phyloP scores from a whole-genome alignment of 2,888 invertebrate species.

The Ophioninae sp. region DNA sequence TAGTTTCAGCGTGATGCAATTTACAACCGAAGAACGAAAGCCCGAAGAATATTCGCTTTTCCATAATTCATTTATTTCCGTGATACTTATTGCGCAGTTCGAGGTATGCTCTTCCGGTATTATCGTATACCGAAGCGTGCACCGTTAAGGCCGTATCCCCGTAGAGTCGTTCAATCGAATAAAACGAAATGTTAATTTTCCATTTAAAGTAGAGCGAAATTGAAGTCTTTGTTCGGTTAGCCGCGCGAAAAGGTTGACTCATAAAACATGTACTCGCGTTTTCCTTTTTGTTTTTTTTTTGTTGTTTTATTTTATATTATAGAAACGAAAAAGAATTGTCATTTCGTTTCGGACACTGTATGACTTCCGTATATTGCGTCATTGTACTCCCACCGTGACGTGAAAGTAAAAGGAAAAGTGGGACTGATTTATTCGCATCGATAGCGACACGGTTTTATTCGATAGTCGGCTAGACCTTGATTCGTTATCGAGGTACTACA shows the following conservation, averaged over 20 bases:
- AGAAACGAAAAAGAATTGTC: not conserved
- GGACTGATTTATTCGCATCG: not conserved
- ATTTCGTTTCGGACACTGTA: not conserved
- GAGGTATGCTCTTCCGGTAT: not conserved
- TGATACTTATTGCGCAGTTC: constrained; percentile 29
- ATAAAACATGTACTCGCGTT: not conserved
- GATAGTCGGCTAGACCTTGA: not conserved
- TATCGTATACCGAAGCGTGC: not conserved
- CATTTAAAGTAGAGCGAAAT: not conserved
- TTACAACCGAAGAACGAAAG: constrained; percentile 24
- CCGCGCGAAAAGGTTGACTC: constrained; percentile 18
- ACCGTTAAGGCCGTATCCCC: not conserved
- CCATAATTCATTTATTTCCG: constrained; percentile 42
- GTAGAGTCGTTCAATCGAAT: not conserved
- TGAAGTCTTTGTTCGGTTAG: not conserved
- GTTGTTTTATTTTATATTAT: not conserved
- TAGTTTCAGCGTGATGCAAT: constrained; percentile 20
- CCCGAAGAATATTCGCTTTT: constrained; percentile 33
- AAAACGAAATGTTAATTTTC: not conserved
- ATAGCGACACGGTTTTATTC: not conserved
- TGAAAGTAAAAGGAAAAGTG: not conserved
- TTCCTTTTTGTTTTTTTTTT: too few relatives aligned
- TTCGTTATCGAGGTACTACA: not conserved
- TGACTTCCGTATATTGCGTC: not conserved
- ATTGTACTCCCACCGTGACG: not conserved